phyloP scores from a whole-genome alignment of 1,140 invertebrate genomes.

The Euglossa dilemma region DNA sequence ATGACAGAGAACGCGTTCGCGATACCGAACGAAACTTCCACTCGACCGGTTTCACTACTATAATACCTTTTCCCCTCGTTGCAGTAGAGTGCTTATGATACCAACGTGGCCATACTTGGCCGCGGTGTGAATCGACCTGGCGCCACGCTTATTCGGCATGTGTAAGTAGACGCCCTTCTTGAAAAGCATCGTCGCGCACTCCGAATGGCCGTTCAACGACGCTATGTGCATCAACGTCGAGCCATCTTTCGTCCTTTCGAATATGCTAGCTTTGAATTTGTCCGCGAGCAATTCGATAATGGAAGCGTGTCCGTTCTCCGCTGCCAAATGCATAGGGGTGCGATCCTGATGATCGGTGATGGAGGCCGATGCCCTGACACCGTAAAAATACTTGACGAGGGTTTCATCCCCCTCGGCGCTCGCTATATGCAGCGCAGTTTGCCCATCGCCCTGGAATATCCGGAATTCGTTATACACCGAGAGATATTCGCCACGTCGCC shows the following conservation, averaged over 20 bases:
- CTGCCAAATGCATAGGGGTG: conserved; percentile 98
- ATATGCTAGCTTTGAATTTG: conserved; percentile 98
- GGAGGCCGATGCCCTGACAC: conserved; percentile 95
- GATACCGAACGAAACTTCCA: neutral
- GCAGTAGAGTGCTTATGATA: conserved; percentile 97
- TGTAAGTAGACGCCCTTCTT: conserved; percentile 99
- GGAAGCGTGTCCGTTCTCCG: conserved; percentile 96
- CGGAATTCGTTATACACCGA: conserved; percentile 21
- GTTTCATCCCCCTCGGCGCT: conserved; percentile 97
- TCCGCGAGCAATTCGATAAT: conserved; percentile 98
- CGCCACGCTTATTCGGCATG: conserved; percentile 99
- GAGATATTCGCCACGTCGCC: too few species aligned
- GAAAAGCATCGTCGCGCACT: conserved; percentile 99
- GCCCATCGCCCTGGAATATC: conserved; percentile 90
- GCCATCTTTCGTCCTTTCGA: conserved; percentile 97
- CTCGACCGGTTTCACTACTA: neutral
- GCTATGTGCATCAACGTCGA: conserved; percentile 99
- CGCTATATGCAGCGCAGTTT: conserved; percentile 96
- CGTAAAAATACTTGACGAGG: conserved; percentile 97
- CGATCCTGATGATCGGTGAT: conserved; percentile 97
- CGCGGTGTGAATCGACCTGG: conserved; percentile 95
- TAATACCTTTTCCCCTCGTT: conserved; percentile 96
- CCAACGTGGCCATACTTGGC: conserved; percentile 96
- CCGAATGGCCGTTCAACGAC: conserved; percentile 97
- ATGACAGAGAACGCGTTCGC: neutral